Percentiles rank a stretch among this genome's conserved stretches.
Conservation (phyloP, 1,140 invertebrate species). For the Maniola jurtina region DNA sequence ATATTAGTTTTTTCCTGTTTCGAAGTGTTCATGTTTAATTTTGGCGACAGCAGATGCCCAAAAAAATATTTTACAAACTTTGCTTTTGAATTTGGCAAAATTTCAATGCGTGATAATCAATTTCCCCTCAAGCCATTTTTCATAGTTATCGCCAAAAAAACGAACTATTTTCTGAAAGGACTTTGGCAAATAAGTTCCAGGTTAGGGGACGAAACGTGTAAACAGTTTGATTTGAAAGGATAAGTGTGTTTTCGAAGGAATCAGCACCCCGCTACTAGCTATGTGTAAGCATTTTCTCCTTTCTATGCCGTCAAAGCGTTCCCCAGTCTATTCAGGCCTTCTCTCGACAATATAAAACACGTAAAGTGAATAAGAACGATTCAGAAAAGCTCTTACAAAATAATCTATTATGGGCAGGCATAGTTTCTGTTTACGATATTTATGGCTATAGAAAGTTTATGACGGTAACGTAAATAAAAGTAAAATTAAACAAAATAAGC, state of each 20-base stretch:
- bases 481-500: not conserved
- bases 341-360: constrained; percentile 7
- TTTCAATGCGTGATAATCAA: no score
- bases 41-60: no score
- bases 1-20: no score
- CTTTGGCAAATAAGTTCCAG: constrained; percentile 7
- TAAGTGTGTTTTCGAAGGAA: constrained; percentile 15
- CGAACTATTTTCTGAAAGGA: constrained; percentile 9
- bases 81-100: no score
- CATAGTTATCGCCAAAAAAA: constrained; percentile 7
- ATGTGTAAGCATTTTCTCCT: constrained; percentile 12
- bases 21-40: no score
- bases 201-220: constrained; percentile 7
- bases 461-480: not conserved
- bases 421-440: not conserved
- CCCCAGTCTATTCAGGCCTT: constrained; percentile 1
- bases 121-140: not conserved
- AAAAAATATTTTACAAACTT: no score
- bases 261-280: constrained; percentile 3
- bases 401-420: not conserved
- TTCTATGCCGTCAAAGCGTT: constrained; percentile 8
- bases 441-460: no score
- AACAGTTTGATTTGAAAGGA: constrained; percentile 18
- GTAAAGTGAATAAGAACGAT: constrained; percentile 4
- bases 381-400: constrained; percentile 3